Percentiles rank a stretch among this genome's conserved stretches.
Evolutionary conservation across 2,888 invertebrate species (phyloP).

Genomic region (Cryptophagus acutangulus): DNA sequence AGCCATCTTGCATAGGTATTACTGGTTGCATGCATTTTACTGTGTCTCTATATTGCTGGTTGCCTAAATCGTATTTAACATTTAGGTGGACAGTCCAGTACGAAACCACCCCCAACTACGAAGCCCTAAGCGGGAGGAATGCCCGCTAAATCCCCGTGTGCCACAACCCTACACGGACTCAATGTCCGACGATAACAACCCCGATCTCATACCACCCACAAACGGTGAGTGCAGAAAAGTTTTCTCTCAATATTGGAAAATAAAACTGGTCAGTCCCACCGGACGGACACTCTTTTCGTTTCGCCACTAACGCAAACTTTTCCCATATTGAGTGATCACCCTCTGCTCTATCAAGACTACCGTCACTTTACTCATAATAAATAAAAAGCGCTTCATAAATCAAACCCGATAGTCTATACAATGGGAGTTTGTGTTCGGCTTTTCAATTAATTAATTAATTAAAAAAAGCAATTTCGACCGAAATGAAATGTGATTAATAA

Average conservation of each 20-base stretch:
- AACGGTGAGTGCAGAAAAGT: too few relatives aligned
- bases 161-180: slow-evolving; percentile 43
- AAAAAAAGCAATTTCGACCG: not conserved
- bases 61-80: slow-evolving; percentile 13
- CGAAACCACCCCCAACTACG: slow-evolving; percentile 37
- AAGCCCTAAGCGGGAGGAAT: slow-evolving; percentile 40
- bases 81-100: slow-evolving; percentile 42
- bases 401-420: too few relatives aligned
- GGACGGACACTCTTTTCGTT: too few relatives aligned
- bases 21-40: not conserved
- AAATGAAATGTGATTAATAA: too few relatives aligned
- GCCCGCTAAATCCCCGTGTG: slow-evolving; percentile 41
- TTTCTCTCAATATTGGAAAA: too few relatives aligned
- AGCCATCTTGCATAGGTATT: not conserved
- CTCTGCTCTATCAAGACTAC: too few relatives aligned
- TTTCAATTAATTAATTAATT: too few relatives aligned
- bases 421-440: too few relatives aligned
- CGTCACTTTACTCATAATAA: too few relatives aligned
- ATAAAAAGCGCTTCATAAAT: too few relatives aligned
- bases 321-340: not conserved
- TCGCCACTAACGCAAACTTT: slow-evolving; percentile 2
- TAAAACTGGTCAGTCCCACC: too few relatives aligned
- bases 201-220: slow-evolving; percentile 47
- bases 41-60: not conserved
- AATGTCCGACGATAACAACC: slow-evolving; percentile 46